Percentiles rank a stretch among this genome's conserved stretches.
These are phyloP conservation scores for Meda fulgida DNA, from an alignment of 2,797 vertebrate species.

Conservation along the genomic window DNA sequence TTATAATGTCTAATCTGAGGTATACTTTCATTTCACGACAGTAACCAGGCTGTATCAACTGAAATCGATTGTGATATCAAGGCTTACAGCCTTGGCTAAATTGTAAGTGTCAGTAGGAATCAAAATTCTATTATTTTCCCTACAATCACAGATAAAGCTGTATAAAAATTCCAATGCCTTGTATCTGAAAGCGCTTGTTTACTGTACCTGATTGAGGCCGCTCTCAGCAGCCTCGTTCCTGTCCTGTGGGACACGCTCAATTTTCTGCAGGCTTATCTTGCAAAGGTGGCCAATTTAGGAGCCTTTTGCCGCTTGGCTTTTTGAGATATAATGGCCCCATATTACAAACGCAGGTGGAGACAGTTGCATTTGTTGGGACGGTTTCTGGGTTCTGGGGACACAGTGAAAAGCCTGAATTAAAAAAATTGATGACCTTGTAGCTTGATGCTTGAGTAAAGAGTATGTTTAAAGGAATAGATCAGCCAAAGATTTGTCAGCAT, in stretches of 20 bases:
- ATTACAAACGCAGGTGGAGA: constrained; percentile 18
- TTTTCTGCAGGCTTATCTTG: constrained; percentile 46
- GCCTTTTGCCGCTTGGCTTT: constrained; percentile 38
- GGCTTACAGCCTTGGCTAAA: constrained; percentile 11
- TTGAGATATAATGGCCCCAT: constrained; percentile 26
- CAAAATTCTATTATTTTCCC: constrained; percentile 46
- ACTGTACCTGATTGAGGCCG: constrained; percentile 38
- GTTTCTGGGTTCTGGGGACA: not conserved
- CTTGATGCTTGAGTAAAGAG: not conserved
- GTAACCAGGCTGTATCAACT: constrained; percentile 26
- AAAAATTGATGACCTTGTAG: constrained; percentile 17
- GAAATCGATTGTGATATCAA: constrained; percentile 36
- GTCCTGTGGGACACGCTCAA: constrained; percentile 42
- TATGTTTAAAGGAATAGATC: not conserved
- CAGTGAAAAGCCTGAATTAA: not conserved
- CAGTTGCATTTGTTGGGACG: not conserved
- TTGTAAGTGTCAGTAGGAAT: constrained; percentile 46
- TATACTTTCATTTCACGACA: constrained; percentile 2
- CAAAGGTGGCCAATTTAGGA: constrained; percentile 40
- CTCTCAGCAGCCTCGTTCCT: not conserved
- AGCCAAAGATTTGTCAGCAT: not conserved
- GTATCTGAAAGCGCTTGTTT: constrained; percentile 40
- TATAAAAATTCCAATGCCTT: constrained; percentile 34
- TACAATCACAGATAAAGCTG: constrained; percentile 45
- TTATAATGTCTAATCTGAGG: constrained; percentile 9